Evolutionary conservation across 2,888 invertebrate species (phyloP), one percentile per base, ranked within the genome.

Genomic region (Nomada goodeniana): DNA sequence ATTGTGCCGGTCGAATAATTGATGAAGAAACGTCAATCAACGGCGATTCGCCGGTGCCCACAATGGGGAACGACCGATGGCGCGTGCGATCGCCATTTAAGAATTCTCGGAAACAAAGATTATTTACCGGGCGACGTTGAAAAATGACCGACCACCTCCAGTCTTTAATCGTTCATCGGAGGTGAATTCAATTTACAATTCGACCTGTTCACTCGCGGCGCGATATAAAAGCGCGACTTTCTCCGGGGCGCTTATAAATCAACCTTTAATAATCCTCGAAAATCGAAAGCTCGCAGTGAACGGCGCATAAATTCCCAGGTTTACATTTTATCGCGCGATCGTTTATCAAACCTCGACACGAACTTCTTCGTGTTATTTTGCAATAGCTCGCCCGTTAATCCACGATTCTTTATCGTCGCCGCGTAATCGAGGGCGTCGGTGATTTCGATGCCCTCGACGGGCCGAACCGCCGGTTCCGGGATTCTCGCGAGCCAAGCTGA

Each of bases 261-360:
- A 80, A 80, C 63, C 52, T 67, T 67, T 59, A 80, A 80, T 80
- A 80, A 80, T 80, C 73, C 80, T 63, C 67, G 80, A 80, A 80
- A 80, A 80, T 80, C 73, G 80, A 80, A 73, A 68, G 68, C 73
- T 50, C 67, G 80, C 64, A 75, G 76, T 63, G 68, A 75, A 15
- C 68, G 50, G 50, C 69, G 80, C 73, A 80, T 80, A 80, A 80
- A 80, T 80, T 80, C 63, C 36, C 60, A 50, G 42, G 67, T 80
- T 79, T 68, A 23, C 80, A 52, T 69, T 80, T 80, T 80, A 73
- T 80, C 80, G 80, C 20, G 52, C 36, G 80, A 80, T 68, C 80
- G 80, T 80, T 80, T 53, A 80, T 80, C 80, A 80, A 71, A 63
- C 63, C 68, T 50, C 80, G 68, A 73, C 80, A 67, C 52, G 44